phyloP scores from a whole-genome alignment of 2,113 vertebrate genomes.

The Ceyx margarethae region DNA sequence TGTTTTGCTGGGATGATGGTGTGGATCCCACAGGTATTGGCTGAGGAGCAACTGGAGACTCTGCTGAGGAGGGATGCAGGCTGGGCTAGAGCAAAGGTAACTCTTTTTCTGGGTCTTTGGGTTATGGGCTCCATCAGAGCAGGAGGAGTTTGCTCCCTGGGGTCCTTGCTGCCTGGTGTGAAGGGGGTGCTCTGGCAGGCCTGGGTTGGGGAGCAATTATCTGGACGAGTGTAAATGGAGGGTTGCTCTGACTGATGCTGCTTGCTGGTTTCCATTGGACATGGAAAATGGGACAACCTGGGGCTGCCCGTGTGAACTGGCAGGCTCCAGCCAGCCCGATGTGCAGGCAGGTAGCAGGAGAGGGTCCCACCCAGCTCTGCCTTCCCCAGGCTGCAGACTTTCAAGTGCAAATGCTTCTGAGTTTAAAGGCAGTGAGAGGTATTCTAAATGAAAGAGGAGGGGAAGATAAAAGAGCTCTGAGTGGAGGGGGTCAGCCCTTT shows the following conservation, averaged over 20 bases:
- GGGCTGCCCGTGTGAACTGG: neutral
- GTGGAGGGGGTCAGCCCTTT: neutral
- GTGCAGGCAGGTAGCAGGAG: neutral
- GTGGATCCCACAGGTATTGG: rapidly evolving
- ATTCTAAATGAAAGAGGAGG: neutral
- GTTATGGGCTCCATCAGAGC: neutral
- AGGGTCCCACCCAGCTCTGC: neutral
- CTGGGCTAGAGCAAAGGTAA: neutral
- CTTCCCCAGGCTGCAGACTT: neutral
- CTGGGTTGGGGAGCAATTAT: neutral
- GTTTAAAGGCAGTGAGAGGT: neutral
- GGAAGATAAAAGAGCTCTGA: neutral
- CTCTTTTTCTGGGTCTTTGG: neutral
- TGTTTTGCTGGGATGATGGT: neutral
- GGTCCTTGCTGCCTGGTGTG: neutral
- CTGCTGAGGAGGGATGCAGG: neutral
- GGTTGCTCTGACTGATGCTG: neutral
- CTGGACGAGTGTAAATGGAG: neutral
- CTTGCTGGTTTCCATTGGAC: neutral
- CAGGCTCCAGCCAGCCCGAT: neutral
- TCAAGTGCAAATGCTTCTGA: neutral
- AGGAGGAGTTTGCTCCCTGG: neutral
- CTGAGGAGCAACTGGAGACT: neutral
- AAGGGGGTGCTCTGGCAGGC: neutral
- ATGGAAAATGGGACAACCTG: neutral